phyloP scores from a whole-genome alignment of 2,888 invertebrate species.

The Chloroclysta siterata region DNA sequence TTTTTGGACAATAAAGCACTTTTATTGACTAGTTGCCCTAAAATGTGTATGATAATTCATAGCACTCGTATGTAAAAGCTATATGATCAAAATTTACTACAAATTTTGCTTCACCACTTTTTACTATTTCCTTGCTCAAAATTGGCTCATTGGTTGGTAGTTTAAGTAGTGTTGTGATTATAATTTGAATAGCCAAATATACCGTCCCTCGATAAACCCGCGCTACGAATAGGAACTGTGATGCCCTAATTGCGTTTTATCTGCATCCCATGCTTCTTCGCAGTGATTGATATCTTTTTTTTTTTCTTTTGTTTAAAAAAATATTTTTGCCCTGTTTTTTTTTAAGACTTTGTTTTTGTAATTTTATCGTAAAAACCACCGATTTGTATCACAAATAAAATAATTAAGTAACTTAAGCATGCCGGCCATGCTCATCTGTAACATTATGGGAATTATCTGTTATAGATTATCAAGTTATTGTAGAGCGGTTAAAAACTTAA shows the following conservation, averaged over 20 bases:
- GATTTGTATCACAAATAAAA: neutral
- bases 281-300: neutral
- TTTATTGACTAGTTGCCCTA: neutral
- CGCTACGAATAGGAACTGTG: neutral
- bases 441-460: neutral
- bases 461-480: neutral
- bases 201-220: constrained; percentile 26
- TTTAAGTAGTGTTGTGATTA: constrained; percentile 20
- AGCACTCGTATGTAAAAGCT: neutral
- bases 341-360: neutral
- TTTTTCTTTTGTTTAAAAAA: neutral
- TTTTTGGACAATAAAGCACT: constrained; percentile 18
- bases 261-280: neutral
- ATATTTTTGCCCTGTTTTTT: neutral
- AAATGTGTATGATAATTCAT: neutral
- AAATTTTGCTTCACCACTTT: neutral
- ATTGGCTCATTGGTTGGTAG: constrained; percentile 12
- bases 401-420: neutral
- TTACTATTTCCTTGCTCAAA: constrained; percentile 10
- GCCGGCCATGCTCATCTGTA: neutral
- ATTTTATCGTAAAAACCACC: constrained; percentile 1
- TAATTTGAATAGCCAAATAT: constrained; percentile 29
- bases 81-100: neutral
- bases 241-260: neutral
- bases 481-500: neutral